Conservation (phyloP, 2,888 invertebrate species). For the Yponomeuta malinellus region DNA sequence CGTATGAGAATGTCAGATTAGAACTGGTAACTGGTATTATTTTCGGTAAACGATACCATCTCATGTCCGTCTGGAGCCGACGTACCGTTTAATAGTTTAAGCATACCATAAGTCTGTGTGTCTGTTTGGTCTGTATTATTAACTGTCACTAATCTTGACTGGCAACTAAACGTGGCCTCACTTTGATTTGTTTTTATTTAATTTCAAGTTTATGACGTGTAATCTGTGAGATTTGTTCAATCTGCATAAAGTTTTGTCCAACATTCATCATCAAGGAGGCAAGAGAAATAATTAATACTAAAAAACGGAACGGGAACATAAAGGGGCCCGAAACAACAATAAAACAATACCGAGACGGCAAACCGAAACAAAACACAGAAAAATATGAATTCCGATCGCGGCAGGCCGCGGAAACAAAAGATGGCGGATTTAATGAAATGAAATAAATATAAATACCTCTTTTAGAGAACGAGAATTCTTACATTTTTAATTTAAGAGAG, state of each 20-base stretch:
- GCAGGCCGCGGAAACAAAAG: constrained; percentile 70
- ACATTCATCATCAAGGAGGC: constrained; percentile 36
- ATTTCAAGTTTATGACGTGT: neutral
- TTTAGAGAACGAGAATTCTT: constrained; percentile 71
- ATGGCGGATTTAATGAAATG: constrained; percentile 75
- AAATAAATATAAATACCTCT: constrained; percentile 73
- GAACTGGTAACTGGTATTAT: constrained; percentile 46
- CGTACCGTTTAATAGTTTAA: constrained; percentile 64
- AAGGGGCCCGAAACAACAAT: constrained; percentile 56
- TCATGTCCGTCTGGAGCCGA: constrained; percentile 54
- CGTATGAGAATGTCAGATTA: constrained; percentile 63
- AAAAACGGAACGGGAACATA: constrained; percentile 49
- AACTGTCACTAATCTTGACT: constrained; percentile 50
- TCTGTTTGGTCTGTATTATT: constrained; percentile 30
- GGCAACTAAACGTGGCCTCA: constrained; percentile 43
- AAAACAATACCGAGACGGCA: constrained; percentile 64
- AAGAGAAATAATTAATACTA: constrained; percentile 68
- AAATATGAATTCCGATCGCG: constrained; percentile 75
- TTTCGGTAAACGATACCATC: constrained; percentile 70
- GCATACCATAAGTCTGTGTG: constrained; percentile 35
- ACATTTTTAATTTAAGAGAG: constrained; percentile 72
- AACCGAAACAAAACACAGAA: constrained; percentile 74
- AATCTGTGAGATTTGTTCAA: constrained; percentile 2
- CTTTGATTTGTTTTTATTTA: constrained; percentile 19
- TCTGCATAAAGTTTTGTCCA: neutral